Conservation (phyloP, 2,113 vertebrate species). For the Urocynchramus pylzowi region DNA sequence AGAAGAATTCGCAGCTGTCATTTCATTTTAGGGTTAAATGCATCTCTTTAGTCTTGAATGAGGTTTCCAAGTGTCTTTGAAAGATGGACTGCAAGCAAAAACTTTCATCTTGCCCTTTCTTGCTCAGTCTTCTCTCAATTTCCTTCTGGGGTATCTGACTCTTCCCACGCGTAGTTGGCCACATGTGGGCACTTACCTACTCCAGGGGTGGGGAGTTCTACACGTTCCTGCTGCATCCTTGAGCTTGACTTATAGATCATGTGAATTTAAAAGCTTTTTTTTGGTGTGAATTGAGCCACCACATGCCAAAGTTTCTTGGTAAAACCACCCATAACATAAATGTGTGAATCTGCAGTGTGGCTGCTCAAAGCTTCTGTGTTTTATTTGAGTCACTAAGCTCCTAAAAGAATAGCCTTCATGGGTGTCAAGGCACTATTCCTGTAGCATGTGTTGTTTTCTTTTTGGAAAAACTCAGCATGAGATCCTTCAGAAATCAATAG, state of each 20-base stretch:
- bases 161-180: fast-evolving
- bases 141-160: neutral
- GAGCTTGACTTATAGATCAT: neutral
- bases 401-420: neutral
- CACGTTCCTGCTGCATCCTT: neutral
- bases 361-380: neutral
- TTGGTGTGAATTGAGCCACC: neutral
- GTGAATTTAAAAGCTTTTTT: neutral
- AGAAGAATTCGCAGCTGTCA: neutral
- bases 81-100: neutral
- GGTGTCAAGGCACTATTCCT: neutral
- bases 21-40: neutral
- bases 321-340: neutral
- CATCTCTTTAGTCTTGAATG: neutral
- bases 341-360: neutral
- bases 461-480: neutral
- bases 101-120: neutral
- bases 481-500: neutral
- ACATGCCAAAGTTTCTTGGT: neutral
- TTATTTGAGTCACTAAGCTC: neutral
- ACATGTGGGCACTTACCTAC: neutral
- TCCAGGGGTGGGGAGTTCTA: neutral
- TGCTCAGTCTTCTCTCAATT: neutral
- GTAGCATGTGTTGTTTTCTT: neutral
- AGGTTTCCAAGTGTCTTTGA: neutral